phyloP scores from a whole-genome alignment of 2,113 vertebrate species.

The Desmodus rotundus region DNA sequence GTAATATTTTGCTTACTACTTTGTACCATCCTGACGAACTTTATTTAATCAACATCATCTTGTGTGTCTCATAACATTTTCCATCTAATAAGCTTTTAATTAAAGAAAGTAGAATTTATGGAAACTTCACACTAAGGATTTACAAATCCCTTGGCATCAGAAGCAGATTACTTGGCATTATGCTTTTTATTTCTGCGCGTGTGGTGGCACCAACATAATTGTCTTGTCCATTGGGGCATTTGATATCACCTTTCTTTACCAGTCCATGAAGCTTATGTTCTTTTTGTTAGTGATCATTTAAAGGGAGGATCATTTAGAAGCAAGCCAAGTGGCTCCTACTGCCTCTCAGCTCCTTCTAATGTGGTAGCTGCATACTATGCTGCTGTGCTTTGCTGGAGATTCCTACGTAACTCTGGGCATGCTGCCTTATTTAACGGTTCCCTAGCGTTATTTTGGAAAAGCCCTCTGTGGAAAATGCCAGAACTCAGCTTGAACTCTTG shows the following conservation, averaged over 20 bases:
- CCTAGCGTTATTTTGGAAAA: slow-evolving; percentile 52
- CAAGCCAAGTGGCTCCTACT: neutral
- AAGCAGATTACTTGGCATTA: neutral
- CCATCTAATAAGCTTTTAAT: neutral
- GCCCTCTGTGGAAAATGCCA: slow-evolving; percentile 71
- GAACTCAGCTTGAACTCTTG: slow-evolving; percentile 75
- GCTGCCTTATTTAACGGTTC: slow-evolving; percentile 65
- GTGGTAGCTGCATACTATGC: neutral
- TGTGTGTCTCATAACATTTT: neutral
- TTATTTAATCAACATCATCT: slow-evolving; percentile 2
- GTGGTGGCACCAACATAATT: neutral
- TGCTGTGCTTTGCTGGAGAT: neutral
- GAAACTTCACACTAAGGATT: neutral
- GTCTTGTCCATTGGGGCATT: neutral
- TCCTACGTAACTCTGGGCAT: slow-evolving; percentile 62
- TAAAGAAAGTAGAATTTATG: neutral
- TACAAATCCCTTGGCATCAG: neutral
- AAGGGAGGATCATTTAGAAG: slow-evolving; percentile 18
- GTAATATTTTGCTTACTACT: neutral
- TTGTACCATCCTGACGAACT: neutral
- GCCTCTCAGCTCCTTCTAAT: neutral
- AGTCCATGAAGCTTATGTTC: neutral
- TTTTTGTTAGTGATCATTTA: slow-evolving; percentile 18
- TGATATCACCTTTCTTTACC: neutral
- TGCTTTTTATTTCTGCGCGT: neutral